Conservation (phyloP, 2,113 vertebrate genomes). For the Fregetta grallaria region DNA sequence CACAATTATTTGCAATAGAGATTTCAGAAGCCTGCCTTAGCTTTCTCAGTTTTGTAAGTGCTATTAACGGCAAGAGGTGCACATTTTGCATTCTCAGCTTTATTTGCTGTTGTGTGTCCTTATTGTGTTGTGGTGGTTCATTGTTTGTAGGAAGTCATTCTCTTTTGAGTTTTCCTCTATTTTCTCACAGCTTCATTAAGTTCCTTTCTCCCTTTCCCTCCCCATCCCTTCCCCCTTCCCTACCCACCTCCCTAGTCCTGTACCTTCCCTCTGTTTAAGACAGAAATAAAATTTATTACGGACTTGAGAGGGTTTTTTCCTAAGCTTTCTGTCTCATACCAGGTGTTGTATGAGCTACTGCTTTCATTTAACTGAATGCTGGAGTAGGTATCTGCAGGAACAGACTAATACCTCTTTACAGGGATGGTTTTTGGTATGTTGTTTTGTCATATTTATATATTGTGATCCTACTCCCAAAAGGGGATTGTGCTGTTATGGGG, state of each 20-base stretch:
- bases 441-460: slow-evolving; percentile 51
- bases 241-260: not conserved
- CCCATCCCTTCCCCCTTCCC: not conserved
- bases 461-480: slow-evolving; percentile 24
- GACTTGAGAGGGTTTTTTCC: not conserved
- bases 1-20: not conserved
- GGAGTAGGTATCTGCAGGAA: slow-evolving; percentile 12
- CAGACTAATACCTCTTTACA: not conserved
- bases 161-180: not conserved
- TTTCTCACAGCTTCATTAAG: not conserved
- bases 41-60: not conserved
- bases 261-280: not conserved
- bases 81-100: not conserved
- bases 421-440: slow-evolving; percentile 16
- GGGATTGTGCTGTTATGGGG: slow-evolving; percentile 8
- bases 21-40: not conserved
- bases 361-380: slow-evolving; percentile 36
- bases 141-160: not conserved
- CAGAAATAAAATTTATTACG: not conserved
- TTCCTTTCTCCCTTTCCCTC: not conserved
- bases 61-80: not conserved
- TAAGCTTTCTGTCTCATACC: slow-evolving; percentile 27
- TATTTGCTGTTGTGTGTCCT: not conserved
- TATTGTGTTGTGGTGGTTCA: not conserved
- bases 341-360: slow-evolving; percentile 31